Evolutionary conservation across 1,140 invertebrate species (phyloP), one percentile per base, ranked within the genome.

Genomic region (Drosophila arawakana): DNA sequence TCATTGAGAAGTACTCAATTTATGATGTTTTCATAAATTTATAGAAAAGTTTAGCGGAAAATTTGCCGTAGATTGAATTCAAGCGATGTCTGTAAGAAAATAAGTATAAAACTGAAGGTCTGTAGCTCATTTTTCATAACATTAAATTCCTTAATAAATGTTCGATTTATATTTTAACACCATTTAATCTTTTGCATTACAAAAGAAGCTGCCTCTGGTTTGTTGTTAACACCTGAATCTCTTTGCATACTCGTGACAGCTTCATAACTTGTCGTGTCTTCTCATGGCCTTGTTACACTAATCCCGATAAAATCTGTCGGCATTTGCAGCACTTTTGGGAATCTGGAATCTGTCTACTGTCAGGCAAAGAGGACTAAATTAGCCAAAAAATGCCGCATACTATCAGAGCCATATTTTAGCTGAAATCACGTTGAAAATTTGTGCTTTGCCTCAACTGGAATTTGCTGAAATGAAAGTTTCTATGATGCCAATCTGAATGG

Each of bases 401-500:
- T 65, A 59, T 65, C 35, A 9, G 8, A 9, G 43, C 37, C 60
- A 65, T 71, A 71, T 65, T 74, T 74, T 58, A 70, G 43, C 50
- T 68, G 21, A 74, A 62, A 74, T 61, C 66, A 58, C 66, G 59
- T 34, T 63, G 66, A 75, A 75, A 75, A 71, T 60, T 54, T 73
- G 55, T 50, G 46, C 57, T 34, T 60, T 54, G 47, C 13, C 50
- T 58, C 21, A 11, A 30, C 44, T n/a, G 52, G 59, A 75, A 70
- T 75, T 58, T 59, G 67, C 44, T 44, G 58, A 65, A 43, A 65
- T 44, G 68, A 76, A 73, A 76, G 49, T 76, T 73, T 55, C 65
- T 72, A 66, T 65, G 69, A 73, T 72, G 61, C 50, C 69, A 60
- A 67, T 67, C 69, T 46, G 44, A 70, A 43, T 25, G 46, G n/a